Evolutionary conservation across 1,140 invertebrate species (phyloP).

Genomic region (Drosophila yakuba): DNA sequence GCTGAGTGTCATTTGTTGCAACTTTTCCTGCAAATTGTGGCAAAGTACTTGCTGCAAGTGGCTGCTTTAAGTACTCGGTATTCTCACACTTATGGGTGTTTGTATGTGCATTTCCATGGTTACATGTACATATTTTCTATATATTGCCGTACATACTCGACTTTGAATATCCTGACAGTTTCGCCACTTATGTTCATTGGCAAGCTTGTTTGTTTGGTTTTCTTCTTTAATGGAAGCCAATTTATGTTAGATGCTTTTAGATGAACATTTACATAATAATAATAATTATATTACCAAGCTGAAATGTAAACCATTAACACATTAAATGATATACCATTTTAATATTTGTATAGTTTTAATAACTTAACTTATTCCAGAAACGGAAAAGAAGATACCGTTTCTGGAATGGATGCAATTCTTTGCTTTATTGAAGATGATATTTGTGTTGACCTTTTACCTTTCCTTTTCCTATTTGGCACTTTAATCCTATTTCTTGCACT

Average conservation of each 20-base stretch:
- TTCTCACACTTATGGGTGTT: constrained; percentile 7
- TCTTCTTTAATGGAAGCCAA: too few relatives aligned
- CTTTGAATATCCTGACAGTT: constrained; percentile 6
- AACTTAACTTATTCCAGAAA: too few relatives aligned
- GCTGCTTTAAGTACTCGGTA: constrained; percentile 34
- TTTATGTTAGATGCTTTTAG: neutral
- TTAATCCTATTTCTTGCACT: neutral
- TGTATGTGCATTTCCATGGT: constrained; percentile 18
- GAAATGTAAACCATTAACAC: too few relatives aligned
- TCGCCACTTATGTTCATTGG: constrained; percentile 14
- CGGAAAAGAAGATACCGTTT: too few relatives aligned
- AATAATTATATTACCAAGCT: too few relatives aligned
- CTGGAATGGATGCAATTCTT: too few relatives aligned
- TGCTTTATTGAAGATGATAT: neutral
- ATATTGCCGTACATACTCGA: neutral
- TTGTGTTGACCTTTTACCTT: neutral
- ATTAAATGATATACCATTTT: too few relatives aligned
- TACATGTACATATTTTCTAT: neutral
- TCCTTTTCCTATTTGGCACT: neutral
- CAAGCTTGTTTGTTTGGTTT: constrained; percentile 4
- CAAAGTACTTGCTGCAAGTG: constrained; percentile 46
- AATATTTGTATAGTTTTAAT: neutral
- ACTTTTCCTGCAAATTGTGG: constrained; percentile 47
- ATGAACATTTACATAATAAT: too few relatives aligned
- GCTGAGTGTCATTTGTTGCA: constrained; percentile 26